phyloP scores from a whole-genome alignment of 1,140 invertebrate species.

The Saccostrea cuccullata region DNA sequence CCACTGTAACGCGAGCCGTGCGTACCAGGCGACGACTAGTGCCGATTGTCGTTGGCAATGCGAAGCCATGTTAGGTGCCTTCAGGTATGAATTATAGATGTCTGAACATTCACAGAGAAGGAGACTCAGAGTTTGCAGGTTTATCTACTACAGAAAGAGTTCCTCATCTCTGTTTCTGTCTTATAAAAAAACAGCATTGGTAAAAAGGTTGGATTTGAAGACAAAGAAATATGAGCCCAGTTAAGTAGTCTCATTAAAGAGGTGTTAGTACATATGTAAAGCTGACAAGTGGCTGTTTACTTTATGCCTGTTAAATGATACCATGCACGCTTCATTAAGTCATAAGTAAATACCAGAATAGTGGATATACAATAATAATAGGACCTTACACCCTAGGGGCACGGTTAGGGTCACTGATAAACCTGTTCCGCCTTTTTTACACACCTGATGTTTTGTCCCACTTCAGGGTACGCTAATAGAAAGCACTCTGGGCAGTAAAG shows the following conservation, averaged over 20 bases:
- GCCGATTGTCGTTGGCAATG: constrained; percentile 25
- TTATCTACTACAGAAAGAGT: neutral
- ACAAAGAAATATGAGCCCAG: neutral
- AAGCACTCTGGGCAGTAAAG: constrained; percentile 2
- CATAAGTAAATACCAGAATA: constrained; percentile 18
- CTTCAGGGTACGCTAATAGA: constrained; percentile 24
- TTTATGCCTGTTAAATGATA: constrained; percentile 26
- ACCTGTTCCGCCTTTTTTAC: constrained; percentile 27
- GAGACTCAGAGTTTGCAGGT: neutral
- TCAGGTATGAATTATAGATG: constrained; percentile 37
- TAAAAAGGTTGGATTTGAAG: neutral
- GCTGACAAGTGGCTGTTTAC: constrained; percentile 1
- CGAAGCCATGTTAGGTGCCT: constrained; percentile 13
- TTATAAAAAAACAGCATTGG: neutral
- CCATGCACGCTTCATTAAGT: constrained; percentile 33
- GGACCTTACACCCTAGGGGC: constrained; percentile 3
- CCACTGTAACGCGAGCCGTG: constrained; percentile 21
- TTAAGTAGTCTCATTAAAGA: neutral
- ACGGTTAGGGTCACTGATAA: constrained; percentile 9
- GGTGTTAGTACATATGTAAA: neutral
- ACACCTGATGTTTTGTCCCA: constrained; percentile 8
- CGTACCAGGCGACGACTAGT: constrained; percentile 15
- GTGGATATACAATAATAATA: constrained; percentile 29
- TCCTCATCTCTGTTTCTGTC: neutral
- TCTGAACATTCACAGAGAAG: constrained; percentile 12